Evolutionary conservation across 2,888 invertebrate genomes (phyloP).

Genomic region (Liopterus haemorrhoidalis): DNA sequence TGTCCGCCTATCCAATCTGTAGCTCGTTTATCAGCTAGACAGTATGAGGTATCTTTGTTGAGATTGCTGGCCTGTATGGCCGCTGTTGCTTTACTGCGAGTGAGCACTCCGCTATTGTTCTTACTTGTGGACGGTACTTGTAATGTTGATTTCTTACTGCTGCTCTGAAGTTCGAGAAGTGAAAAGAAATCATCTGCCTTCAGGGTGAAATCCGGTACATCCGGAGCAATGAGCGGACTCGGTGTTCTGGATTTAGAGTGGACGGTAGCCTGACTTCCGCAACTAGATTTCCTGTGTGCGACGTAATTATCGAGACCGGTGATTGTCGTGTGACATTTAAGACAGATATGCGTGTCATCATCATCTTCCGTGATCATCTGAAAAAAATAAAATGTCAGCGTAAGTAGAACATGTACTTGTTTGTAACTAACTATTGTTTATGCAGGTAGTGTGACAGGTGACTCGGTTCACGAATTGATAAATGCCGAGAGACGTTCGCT

Average conservation of each 20-base stretch:
- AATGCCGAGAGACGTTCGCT: neutral
- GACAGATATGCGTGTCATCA: conserved; percentile 81
- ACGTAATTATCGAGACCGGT: conserved; percentile 82
- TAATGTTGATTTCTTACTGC: conserved; percentile 52
- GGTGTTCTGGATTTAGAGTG: conserved; percentile 39
- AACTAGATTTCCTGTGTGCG: conserved; percentile 69
- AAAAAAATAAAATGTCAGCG: conserved; percentile 4
- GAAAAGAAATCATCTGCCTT: conserved; percentile 85
- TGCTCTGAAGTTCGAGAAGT: conserved; percentile 72
- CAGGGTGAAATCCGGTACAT: conserved; percentile 53
- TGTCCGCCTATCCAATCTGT: conserved; percentile 59
- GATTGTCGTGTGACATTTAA: conserved; percentile 78
- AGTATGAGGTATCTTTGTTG: conserved; percentile 29
- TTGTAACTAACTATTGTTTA: neutral
- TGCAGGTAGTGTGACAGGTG: neutral
- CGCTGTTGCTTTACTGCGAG: conserved; percentile 46
- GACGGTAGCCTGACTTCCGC: conserved; percentile 44
- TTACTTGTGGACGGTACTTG: conserved; percentile 47
- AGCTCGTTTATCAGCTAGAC: conserved; percentile 46
- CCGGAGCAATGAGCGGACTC: conserved; percentile 41
- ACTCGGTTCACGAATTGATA: neutral
- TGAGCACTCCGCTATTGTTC: conserved; percentile 43
- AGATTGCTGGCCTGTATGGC: conserved; percentile 38
- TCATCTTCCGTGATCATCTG: conserved; percentile 61
- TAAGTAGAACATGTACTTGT: neutral